These are phyloP conservation scores for Buceros bicornis DNA, from an alignment of 2,797 vertebrate genomes.

Conservation along the genomic window DNA sequence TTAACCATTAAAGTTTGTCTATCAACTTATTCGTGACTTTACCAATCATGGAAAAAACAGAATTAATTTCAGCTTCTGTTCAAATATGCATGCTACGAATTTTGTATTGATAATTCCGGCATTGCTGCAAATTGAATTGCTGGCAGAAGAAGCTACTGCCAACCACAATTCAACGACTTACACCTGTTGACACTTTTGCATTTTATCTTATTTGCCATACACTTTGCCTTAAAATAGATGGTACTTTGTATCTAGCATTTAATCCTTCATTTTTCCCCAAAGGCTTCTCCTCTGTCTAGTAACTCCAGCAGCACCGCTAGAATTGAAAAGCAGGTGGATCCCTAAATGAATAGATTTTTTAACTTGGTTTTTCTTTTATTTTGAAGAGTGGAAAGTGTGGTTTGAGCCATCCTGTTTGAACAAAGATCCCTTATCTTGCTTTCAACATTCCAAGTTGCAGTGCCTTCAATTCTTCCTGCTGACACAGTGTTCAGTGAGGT, in stretches of 20 bases:
- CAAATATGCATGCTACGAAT: neutral
- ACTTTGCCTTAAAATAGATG: neutral
- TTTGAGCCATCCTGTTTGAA: neutral
- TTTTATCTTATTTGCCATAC: neutral
- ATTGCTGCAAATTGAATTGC: neutral
- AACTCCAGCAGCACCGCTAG: neutral
- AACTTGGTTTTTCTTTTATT: neutral
- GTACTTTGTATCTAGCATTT: neutral
- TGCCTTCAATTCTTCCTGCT: neutral
- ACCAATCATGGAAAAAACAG: neutral
- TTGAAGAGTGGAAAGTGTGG: neutral
- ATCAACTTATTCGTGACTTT: neutral
- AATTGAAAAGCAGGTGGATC: neutral
- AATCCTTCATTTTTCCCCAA: neutral
- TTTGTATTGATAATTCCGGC: neutral
- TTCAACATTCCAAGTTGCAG: neutral
- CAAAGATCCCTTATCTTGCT: neutral
- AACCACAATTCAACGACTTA: neutral
- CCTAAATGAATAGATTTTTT: fast-evolving
- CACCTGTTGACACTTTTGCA: neutral
- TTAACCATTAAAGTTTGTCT: neutral
- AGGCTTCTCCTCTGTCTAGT: neutral
- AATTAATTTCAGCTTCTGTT: neutral
- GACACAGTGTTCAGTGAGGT: neutral
- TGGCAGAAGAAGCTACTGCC: neutral